Base-by-base conservation (phyloP, 2,888 invertebrate species). In the Xestobium rufovillosum region DNA sequence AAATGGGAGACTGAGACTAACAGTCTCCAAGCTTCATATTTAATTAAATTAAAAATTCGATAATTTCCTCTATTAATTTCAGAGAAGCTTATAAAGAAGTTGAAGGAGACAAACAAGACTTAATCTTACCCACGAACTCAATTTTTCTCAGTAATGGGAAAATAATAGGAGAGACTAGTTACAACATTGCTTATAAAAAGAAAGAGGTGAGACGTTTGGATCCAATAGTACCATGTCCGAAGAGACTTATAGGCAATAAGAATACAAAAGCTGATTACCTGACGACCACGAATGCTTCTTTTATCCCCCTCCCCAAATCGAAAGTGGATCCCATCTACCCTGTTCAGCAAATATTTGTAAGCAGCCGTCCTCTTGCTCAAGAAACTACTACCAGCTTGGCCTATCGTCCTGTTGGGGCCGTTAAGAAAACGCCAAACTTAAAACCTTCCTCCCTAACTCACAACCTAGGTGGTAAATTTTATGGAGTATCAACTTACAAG, bases 251-350 rank as follows among this genome's bases (percentile, higher is more conserved):
- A n/a, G n/a, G n/a, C n/a, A n/a, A n/a, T n/a, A n/a, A n/a, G n/a
- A n/a, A n/a, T n/a, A n/a, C n/a, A n/a, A n/a, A n/a, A n/a, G n/a
- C n/a, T n/a, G n/a, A n/a, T n/a, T n/a, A n/a, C n/a, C n/a, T n/a
- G n/a, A n/a, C n/a, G n/a, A n/a, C n/a, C n/a, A n/a, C n/a, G n/a
- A n/a, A n/a, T n/a, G n/a, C n/a, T n/a, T n/a, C n/a, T n/a, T n/a
- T n/a, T n/a, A n/a, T n/a, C n/a, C 72, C 76, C 1, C 80, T 80
- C 51, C 76, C 76, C 0, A 67, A 67, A 41, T 69, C 68, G 1
- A 58, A 68, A 33, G 59, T 71, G 1, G 65, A 65, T 33, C 67
- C 70, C 0, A 57, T 70, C 0, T 46, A 44, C 14, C 65, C 65
- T 1, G 43, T 48, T 4, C 43, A 53, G 1, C 62, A 63, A 43